Evolutionary conservation across 2,888 invertebrate genomes (phyloP).

Genomic region (Drosophila imparisetae): DNA sequence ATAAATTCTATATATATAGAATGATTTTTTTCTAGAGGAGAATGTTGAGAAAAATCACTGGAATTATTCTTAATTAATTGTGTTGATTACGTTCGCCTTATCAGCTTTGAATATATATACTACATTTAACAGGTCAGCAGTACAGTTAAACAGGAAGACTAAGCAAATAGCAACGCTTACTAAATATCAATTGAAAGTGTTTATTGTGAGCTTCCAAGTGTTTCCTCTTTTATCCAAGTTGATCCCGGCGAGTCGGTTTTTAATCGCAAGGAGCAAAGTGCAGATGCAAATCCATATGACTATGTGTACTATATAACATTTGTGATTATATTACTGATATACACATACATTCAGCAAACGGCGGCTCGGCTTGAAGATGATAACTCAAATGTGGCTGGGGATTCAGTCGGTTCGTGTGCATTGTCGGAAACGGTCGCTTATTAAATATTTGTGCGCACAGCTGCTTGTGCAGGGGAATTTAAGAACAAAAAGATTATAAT

Average conservation of each 20-base stretch:
- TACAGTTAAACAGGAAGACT: background rate
- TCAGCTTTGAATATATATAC: background rate
- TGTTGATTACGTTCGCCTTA: background rate
- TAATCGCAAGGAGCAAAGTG: conserved; percentile 47
- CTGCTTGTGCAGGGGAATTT: conserved; percentile 12
- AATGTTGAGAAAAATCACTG: background rate
- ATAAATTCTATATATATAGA: conserved; percentile 1
- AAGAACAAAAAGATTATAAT: conserved; percentile 60
- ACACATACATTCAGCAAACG: conserved; percentile 10
- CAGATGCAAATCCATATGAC: conserved; percentile 25
- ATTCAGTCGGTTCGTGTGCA: conserved; percentile 51
- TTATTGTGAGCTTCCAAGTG: background rate
- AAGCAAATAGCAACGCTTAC: background rate
- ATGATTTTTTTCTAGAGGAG: background rate
- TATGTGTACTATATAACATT: conserved; percentile 34
- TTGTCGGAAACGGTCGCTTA: conserved; percentile 50
- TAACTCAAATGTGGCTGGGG: conserved; percentile 30
- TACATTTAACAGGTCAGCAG: background rate
- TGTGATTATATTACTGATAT: conserved; percentile 36
- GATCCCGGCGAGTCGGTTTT: conserved; percentile 8
- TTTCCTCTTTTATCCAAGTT: conserved; percentile 14
- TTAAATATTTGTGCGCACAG: conserved; percentile 21
- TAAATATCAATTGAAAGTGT: background rate
- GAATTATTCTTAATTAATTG: background rate
- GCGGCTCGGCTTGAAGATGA: conserved; percentile 41